Evolutionary conservation across 2,113 vertebrate species (phyloP), one percentile per base, ranked within the genome.

Genomic region (Glaucomys volans): DNA sequence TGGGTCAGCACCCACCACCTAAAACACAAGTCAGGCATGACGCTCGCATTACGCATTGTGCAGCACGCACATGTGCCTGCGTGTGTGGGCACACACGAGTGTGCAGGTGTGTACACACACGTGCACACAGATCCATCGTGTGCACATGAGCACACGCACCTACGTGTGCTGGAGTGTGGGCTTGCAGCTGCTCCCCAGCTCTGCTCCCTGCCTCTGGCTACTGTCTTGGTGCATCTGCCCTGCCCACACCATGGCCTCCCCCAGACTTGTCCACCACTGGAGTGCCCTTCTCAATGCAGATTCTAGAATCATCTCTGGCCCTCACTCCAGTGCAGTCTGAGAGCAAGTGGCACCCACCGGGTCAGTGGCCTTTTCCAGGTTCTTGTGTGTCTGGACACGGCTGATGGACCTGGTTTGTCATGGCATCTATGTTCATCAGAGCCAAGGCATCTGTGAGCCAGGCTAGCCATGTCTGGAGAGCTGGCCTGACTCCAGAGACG

Each of bases 181-280:
- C 67, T 3, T 8, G 16, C 74, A 32, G 76, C 47, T 18, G 35
- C n/a, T 28, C 72, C n/a, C 79, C 1, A 3, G 12, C 14, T 52
- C 84, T 24, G 1, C 35, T 8, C 30, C 35, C 14, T 20, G 26
- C 13, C 37, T 17, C 28, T 5, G 84, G 22, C 59, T 11, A 5
- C n/a, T 0, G 10, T 64, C 57, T 22, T 59, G 57, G 22, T 8
- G 22, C 22, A 20, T 59, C 57, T 8, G 2, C 22, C 22, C 32
- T 11, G 64, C 35, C 17, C 14, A 1, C 12, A 0, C 8, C 11
- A 2, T 16, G 4, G 16, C 47, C 16, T 30, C 5, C 5, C 26
- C 5, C 9, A 1, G 66, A 9, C 12, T 13, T 28, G 7, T 37
- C n/a, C 64, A 20, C 35, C 16, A 8, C 35, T n/a, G 44, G 57